Evolutionary conservation across 1,140 invertebrate species (phyloP), one percentile per base, ranked within the genome.

Genomic region (Lineus longissimus): DNA sequence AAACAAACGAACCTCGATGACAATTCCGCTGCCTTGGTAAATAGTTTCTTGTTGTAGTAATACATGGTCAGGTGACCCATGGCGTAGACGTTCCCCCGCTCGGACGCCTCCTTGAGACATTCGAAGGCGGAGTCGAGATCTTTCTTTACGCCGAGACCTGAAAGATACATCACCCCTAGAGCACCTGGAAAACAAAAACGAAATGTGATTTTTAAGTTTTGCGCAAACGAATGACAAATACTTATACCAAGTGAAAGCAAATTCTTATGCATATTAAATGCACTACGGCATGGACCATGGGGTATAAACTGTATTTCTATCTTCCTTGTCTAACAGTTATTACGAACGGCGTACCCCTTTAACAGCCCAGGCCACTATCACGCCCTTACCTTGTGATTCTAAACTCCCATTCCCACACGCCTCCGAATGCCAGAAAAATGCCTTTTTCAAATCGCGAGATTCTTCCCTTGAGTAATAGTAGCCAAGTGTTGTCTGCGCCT

Each of bases 361-460:
- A n/a, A n/a, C n/a, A n/a, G n/a, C n/a, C n/a, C n/a, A n/a, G n/a
- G n/a, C n/a, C n/a, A n/a, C n/a, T n/a, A n/a, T n/a, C n/a, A n/a
- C n/a, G n/a, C n/a, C n/a, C n/a, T n/a, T 60, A 81, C 80, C 80
- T 74, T 81, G 80, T 9, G 80, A 82, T 71, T 83, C 81, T 19
- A 82, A 63, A 62, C 72, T 78, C 11, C 80, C 80, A 73, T 81
- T 80, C 13, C 79, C 78, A 70, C 77, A 80, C n/a, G 81, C 81
- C 58, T 82, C 79, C 19, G 75, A 77, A 59, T 83, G 81, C 78
- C 80, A 83, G 66, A 80, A 81, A 60, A 77, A 82, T 17, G 79
- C 76, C 59, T 80, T 77, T 25, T 79, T 73, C 7, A 82, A 66
- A 67, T 83, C 71, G 0, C 65, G 59, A 54, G 63, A 68, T 15